These are phyloP conservation scores for Gymnocheta viridis DNA, from an alignment of 2,888 invertebrate species.

Conservation along the genomic window DNA sequence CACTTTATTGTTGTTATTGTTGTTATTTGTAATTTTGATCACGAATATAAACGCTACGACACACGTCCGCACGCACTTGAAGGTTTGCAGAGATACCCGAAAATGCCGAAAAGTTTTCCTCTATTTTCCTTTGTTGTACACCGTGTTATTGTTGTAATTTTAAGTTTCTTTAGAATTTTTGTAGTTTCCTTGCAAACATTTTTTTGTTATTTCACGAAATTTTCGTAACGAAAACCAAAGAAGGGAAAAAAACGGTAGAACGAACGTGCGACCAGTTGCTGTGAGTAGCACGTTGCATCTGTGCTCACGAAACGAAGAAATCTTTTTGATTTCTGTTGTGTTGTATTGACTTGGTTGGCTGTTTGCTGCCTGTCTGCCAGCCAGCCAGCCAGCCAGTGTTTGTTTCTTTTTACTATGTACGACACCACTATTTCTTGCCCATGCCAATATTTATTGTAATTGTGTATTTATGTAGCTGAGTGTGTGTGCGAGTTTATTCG, in stretches of 20 bases:
- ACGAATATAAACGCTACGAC: background rate
- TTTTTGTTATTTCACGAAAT: constrained; percentile 35
- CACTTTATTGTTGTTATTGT: constrained; percentile 16
- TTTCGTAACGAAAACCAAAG: constrained; percentile 33
- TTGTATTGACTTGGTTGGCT: constrained; percentile 69
- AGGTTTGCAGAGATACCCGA: constrained; percentile 15
- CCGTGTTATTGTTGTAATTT: constrained; percentile 31
- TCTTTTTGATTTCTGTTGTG: constrained; percentile 77
- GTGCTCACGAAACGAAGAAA: constrained; percentile 73
- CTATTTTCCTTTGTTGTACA: constrained; percentile 43
- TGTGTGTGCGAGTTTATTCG: constrained; percentile 23
- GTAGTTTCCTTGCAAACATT: constrained; percentile 2
- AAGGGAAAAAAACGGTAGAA: constrained; percentile 53
- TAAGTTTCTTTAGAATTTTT: constrained; percentile 5
- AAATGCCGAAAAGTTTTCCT: constrained; percentile 47
- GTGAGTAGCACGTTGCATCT: constrained; percentile 78
- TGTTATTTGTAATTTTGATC: background rate
- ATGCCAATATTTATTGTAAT: constrained; percentile 44
- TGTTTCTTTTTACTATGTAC: constrained; percentile 18
- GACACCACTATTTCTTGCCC: constrained; percentile 46
- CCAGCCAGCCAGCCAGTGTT: constrained; percentile 23
- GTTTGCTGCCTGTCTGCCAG: constrained; percentile 59
- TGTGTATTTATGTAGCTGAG: background rate
- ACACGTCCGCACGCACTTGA: constrained; percentile 32
- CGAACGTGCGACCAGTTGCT: constrained; percentile 76